A percentile compares a stretch with the other conserved stretches of the same genome.
phyloP scores from a whole-genome alignment of 2,888 invertebrate species.

The Tipula helvola region DNA sequence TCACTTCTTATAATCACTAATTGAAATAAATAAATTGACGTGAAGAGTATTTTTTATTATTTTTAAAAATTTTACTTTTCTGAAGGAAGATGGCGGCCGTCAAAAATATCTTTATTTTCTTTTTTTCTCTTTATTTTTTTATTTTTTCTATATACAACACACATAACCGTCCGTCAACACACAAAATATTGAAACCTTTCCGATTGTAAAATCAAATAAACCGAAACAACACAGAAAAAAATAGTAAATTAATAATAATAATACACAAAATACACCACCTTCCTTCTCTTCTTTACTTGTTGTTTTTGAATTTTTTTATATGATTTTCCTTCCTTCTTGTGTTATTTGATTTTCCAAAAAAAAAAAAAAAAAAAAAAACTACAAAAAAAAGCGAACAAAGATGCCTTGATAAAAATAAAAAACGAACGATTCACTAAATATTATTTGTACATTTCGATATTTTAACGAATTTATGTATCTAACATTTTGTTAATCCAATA shows the following conservation, averaged over 20 bases:
- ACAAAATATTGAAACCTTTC: conserved; percentile 10
- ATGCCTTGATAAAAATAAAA: background rate
- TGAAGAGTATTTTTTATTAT: background rate
- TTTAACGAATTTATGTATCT: background rate
- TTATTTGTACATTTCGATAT: background rate
- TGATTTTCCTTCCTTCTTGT: conserved; percentile 5
- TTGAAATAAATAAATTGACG: background rate
- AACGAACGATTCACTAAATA: background rate
- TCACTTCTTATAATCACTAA: background rate
- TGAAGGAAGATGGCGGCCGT: conserved; percentile 8
- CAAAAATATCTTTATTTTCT: background rate
- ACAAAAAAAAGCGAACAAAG: background rate
- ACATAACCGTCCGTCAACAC: conserved; percentile 10
- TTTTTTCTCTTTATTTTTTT: background rate
- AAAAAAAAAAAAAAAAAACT: background rate
- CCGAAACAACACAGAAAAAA: conserved; percentile 7
- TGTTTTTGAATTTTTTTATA: background rate
- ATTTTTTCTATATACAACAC: background rate
- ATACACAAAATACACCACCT: conserved; percentile 7
- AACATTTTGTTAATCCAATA: background rate
- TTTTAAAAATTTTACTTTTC: background rate
- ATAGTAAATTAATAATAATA: background rate
- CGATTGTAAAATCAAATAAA: conserved; percentile 11
- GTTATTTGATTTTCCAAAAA: background rate
- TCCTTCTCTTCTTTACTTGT: background rate